These are phyloP conservation scores for Halisarca cf. caerulea DNA, from an alignment of 37 sponge, comb jelly and placozoan genomes.

Conservation along the genomic window DNA sequence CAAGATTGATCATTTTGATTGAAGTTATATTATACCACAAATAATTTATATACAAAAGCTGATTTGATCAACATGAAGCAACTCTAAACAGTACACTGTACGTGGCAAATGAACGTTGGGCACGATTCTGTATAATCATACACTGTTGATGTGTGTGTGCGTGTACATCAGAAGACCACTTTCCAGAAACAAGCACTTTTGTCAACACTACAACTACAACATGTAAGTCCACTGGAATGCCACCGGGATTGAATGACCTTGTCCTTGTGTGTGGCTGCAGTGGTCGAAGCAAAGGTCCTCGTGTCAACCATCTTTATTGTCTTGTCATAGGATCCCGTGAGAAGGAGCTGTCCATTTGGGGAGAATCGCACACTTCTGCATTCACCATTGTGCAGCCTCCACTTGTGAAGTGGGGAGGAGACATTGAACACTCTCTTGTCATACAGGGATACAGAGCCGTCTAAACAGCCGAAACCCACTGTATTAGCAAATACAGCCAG, in stretches of 20 bases:
- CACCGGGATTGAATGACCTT: constrained; percentile 89
- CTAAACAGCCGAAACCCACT: constrained; percentile 36
- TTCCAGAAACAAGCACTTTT: constrained; percentile 72
- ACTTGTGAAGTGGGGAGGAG: neutral
- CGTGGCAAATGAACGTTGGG: no score
- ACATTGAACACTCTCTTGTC: constrained; percentile 15
- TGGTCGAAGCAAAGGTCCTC: constrained; percentile 26
- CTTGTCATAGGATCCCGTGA: constrained; percentile 84
- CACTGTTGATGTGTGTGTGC: no score
- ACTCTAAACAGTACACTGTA: no score
- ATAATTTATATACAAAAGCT: no score
- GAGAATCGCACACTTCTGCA: constrained; percentile 68
- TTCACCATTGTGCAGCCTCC: constrained; percentile 53
- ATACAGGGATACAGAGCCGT: constrained; percentile 55
- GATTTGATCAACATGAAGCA: no score
- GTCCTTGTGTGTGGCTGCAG: constrained; percentile 57
- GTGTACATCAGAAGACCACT: no score
- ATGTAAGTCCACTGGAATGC: constrained; percentile 53
- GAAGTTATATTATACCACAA: no score
- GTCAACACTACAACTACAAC: constrained; percentile 70
- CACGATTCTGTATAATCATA: no score
- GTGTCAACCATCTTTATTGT: constrained; percentile 41
- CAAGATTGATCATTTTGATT: no score
- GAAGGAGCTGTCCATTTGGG: constrained; percentile 49
- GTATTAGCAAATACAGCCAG: neutral